These are phyloP conservation scores for Hofmannophila pseudospretella DNA, from an alignment of 2,888 invertebrate genomes.

Conservation along the genomic window DNA sequence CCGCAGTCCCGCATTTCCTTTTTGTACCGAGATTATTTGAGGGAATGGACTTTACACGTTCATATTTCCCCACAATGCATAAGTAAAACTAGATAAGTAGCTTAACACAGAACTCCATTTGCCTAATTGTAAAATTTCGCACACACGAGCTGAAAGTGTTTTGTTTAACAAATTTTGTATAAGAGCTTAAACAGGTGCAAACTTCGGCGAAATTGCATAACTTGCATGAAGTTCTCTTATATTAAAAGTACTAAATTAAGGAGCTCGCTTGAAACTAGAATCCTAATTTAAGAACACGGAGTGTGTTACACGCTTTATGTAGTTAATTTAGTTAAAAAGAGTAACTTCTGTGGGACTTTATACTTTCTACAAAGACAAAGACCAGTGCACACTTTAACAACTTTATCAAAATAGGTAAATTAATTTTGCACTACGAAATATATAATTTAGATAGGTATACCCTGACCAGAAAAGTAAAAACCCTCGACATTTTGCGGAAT, in stretches of 20 bases:
- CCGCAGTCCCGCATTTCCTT: too few relatives aligned
- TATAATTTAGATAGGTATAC: too few relatives aligned
- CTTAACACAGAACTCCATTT: background rate
- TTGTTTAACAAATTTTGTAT: conserved; percentile 45
- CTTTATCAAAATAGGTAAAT: too few relatives aligned
- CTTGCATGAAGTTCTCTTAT: conserved; percentile 37
- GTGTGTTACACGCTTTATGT: conserved; percentile 6
- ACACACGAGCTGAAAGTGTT: conserved; percentile 29
- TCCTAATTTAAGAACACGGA: conserved; percentile 10
- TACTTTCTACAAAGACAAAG: too few relatives aligned
- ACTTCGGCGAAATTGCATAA: conserved; percentile 45
- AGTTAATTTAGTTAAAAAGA: background rate
- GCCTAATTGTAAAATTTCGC: conserved; percentile 25
- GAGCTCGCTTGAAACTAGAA: conserved; percentile 12
- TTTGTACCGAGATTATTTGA: too few relatives aligned
- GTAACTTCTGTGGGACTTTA: background rate
- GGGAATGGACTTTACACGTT: too few relatives aligned
- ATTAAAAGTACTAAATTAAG: conserved; percentile 49
- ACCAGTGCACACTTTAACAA: too few relatives aligned
- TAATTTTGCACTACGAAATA: too few relatives aligned
- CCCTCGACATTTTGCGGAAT: too few relatives aligned
- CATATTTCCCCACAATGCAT: too few relatives aligned
- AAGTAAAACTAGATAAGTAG: background rate
- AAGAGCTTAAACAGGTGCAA: conserved; percentile 38
- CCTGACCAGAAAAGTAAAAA: too few relatives aligned